A percentile compares a stretch with the other conserved stretches of the same genome.
Conservation (phyloP, 2,113 vertebrate species). For the Nerophis ophidion region DNA sequence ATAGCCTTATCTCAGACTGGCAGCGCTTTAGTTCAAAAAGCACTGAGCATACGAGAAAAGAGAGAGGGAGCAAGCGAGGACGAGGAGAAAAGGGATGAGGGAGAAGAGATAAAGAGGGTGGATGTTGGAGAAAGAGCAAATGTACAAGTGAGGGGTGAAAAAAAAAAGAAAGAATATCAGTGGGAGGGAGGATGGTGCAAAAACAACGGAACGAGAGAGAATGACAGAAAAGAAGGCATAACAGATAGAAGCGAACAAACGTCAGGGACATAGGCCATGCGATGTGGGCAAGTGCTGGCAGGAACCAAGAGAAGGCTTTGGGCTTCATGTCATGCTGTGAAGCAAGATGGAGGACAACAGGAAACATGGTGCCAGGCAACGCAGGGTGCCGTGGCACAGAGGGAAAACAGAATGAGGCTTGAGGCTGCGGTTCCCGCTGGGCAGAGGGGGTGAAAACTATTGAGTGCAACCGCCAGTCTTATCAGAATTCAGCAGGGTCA, state of each 20-base stretch:
- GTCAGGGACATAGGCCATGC: constrained; percentile 14
- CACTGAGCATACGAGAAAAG: constrained; percentile 19
- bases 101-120: constrained; percentile 15
- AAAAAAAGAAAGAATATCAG: constrained; percentile 18
- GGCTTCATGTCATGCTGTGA: constrained; percentile 45
- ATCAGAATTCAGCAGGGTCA: constrained; percentile 46
- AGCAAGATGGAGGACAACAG: constrained; percentile 55
- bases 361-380: constrained; percentile 37
- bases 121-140: constrained; percentile 44
- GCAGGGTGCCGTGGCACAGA: constrained; percentile 29
- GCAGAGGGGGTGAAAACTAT: constrained; percentile 16
- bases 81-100: background rate
- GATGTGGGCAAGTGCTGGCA: constrained; percentile 10
- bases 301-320: constrained; percentile 23
- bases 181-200: constrained; percentile 18
- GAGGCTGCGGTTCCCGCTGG: constrained; percentile 37
- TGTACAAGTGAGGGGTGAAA: constrained; percentile 8
- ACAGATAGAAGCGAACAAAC: background rate
- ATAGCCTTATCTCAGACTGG: constrained; percentile 62
- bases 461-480: constrained; percentile 32
- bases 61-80: constrained; percentile 27
- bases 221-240: constrained; percentile 7
- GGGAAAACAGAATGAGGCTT: constrained; percentile 44
- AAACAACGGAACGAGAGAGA: constrained; percentile 8
- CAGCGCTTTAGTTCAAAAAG: constrained; percentile 64